Conservation (phyloP, 2,113 vertebrate genomes). For the Nestor notabilis region DNA sequence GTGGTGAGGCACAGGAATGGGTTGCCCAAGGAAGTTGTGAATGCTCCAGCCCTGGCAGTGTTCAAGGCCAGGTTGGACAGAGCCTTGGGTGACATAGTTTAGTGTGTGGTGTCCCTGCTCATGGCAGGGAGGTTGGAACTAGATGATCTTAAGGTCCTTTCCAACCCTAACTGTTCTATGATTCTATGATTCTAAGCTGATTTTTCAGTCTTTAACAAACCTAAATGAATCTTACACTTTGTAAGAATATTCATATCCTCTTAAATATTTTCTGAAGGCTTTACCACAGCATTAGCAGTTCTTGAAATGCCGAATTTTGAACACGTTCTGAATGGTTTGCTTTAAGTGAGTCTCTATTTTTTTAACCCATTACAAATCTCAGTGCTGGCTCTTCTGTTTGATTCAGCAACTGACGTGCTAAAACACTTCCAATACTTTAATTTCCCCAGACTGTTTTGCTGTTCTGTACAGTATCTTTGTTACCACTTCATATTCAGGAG, state of each 20-base stretch:
- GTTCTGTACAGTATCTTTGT: slow-evolving; percentile 24
- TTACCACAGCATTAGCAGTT: not conserved
- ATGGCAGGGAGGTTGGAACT: too few relatives aligned
- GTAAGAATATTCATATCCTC: not conserved
- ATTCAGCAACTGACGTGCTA: not conserved
- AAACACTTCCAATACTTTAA: slow-evolving; percentile 12
- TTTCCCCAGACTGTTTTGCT: not conserved
- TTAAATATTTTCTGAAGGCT: not conserved
- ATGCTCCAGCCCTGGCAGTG: too few relatives aligned
- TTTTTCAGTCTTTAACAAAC: not conserved
- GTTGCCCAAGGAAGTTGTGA: too few relatives aligned
- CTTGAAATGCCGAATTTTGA: not conserved
- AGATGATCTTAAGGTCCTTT: too few relatives aligned
- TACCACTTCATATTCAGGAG: not conserved
- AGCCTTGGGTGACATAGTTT: too few relatives aligned
- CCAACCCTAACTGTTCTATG: too few relatives aligned
- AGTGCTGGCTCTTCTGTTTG: not conserved
- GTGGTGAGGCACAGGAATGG: too few relatives aligned
- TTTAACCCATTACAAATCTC: not conserved
- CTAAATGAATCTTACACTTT: not conserved
- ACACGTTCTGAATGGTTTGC: not conserved
- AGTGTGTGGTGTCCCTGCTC: too few relatives aligned
- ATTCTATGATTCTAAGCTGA: too few relatives aligned
- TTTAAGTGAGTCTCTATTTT: not conserved
- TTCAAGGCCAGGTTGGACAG: too few relatives aligned